A percentile compares a stretch with the other conserved stretches of the same genome.
Conservation (phyloP, 2,888 invertebrate species). For the Cheiracanthium punctorium region DNA sequence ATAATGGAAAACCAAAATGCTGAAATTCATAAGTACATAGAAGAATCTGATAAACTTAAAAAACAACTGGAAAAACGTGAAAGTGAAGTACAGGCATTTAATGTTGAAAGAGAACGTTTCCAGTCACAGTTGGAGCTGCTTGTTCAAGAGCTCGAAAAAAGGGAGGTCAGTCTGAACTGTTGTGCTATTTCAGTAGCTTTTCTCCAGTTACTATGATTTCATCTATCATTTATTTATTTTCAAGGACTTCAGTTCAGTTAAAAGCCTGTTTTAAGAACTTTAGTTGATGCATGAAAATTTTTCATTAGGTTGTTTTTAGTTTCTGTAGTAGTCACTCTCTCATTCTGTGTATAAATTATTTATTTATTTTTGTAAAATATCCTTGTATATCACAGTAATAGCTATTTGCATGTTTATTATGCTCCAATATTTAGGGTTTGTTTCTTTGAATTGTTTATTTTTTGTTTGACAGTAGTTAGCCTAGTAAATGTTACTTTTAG, state of each 20-base stretch:
- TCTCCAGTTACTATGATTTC: background rate
- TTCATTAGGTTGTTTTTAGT: background rate
- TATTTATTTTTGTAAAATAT: too few species aligned
- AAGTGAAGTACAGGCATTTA: constrained; percentile 86
- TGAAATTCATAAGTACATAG: constrained; percentile 46
- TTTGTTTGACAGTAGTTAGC: too few species aligned
- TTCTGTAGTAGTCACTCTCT: too few species aligned
- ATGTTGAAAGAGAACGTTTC: constrained; percentile 89
- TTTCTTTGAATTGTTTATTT: background rate
- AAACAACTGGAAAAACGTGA: constrained; percentile 80
- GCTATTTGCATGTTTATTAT: background rate
- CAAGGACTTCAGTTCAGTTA: background rate
- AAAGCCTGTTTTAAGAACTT: background rate
- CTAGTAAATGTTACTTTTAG: too few species aligned
- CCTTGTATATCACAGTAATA: too few species aligned
- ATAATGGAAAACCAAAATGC: constrained; percentile 57
- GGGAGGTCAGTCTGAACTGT: constrained; percentile 82
- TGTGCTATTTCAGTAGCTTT: background rate
- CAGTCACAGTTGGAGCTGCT: constrained; percentile 94
- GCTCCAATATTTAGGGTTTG: too few species aligned
- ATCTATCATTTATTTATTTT: background rate
- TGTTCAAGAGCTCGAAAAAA: constrained; percentile 92
- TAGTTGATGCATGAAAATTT: background rate
- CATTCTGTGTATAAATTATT: too few species aligned
- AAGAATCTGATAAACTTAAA: constrained; percentile 72